Evolutionary conservation across 1,140 invertebrate species (phyloP).

Genomic region (Andricus grossulariae): DNA sequence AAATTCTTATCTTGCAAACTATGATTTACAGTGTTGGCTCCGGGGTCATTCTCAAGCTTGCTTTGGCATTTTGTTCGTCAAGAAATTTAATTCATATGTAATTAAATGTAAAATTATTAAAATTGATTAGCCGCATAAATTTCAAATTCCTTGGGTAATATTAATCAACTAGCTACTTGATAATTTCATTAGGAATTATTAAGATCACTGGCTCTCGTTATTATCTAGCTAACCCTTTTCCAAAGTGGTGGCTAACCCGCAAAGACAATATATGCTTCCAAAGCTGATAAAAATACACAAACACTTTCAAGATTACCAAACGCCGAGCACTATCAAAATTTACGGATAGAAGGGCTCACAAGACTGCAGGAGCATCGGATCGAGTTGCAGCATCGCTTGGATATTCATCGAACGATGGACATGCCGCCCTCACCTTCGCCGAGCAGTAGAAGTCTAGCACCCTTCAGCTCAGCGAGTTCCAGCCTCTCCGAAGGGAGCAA

Average conservation of each 20-base stretch:
- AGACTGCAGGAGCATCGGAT: slow-evolving; percentile 74
- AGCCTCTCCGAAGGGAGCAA: slow-evolving; percentile 88
- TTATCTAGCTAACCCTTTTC: background rate
- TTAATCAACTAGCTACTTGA: background rate
- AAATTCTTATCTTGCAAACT: no score
- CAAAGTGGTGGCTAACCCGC: slow-evolving; percentile 42
- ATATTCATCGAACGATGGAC: slow-evolving; percentile 74
- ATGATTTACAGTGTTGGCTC: no score
- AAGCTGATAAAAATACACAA: slow-evolving; percentile 45
- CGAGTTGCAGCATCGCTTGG: slow-evolving; percentile 73
- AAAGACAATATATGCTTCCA: slow-evolving; percentile 72
- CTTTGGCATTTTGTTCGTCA: no score
- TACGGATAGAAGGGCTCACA: slow-evolving; percentile 74
- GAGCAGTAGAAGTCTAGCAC: slow-evolving; percentile 86
- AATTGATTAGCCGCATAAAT: no score
- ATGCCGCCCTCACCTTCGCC: slow-evolving; percentile 89
- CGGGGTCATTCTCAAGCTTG: no score
- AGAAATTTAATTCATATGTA: no score
- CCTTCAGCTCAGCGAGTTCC: slow-evolving; percentile 92
- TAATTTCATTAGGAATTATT: background rate
- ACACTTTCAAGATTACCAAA: slow-evolving; percentile 73
- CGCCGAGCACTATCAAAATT: slow-evolving; percentile 73
- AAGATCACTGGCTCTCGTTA: slow-evolving; percentile 33
- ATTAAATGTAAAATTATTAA: no score
- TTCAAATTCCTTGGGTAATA: no score